Percentiles rank a stretch among this genome's conserved stretches.
Conservation (phyloP, 2,113 vertebrate species). For the Percopsis transmontana region DNA sequence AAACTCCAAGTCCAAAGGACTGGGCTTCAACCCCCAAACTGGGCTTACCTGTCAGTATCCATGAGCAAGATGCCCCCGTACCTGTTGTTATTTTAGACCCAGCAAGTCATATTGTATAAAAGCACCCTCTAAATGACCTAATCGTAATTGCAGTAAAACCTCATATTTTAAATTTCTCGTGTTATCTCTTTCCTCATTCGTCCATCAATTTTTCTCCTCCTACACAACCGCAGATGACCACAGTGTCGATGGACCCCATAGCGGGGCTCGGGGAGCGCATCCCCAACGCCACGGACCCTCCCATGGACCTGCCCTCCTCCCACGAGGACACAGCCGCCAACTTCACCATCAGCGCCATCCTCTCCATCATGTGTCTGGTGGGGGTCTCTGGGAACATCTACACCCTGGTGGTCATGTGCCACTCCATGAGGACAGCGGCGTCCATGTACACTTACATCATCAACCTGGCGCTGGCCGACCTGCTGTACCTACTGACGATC, state of each 20-base stretch:
- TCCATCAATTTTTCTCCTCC: not conserved
- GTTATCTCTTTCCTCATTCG: not conserved
- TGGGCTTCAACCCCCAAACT: no score
- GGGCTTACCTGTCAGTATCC: no score
- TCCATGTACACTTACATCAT: conserved; percentile 96
- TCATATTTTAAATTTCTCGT: no score
- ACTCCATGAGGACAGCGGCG: conserved; percentile 85
- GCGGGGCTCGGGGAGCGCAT: conserved; percentile 64
- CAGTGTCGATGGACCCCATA: conserved; percentile 69
- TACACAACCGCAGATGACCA: conserved; percentile 66
- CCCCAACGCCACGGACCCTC: conserved; percentile 57
- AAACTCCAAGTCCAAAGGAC: no score
- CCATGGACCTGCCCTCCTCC: conserved; percentile 34
- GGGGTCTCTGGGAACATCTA: conserved; percentile 89
- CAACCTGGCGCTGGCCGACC: conserved; percentile 88
- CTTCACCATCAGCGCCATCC: conserved; percentile 84
- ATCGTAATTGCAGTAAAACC: no score
- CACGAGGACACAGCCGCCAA: conserved; percentile 83
- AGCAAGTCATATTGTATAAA: no score
- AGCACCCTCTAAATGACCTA: no score
- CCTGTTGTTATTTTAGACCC: no score
- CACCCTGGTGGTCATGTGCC: conserved; percentile 90
- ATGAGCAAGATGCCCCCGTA: no score
- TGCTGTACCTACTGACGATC: conserved; percentile 90
- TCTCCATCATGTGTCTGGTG: conserved; percentile 87